Evolutionary conservation across 2,888 invertebrate species (phyloP), one percentile per base, ranked within the genome.

Genomic region (Ectropis crepuscularia): DNA sequence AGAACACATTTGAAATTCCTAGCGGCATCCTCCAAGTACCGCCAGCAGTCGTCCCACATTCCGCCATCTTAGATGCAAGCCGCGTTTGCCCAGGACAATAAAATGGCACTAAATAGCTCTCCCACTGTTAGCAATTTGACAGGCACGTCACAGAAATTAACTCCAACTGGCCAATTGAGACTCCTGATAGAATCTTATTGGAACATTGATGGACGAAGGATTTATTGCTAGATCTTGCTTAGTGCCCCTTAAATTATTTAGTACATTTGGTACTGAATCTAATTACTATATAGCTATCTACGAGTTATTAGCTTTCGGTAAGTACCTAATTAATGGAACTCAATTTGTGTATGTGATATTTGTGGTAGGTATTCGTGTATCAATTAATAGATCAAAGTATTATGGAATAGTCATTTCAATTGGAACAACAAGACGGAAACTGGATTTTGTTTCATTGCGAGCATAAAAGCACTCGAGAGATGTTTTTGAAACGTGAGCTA

Each of bases 11-110:
- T 43, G 53, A 53, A 53, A 63, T 51, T 51, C 51, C 10, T 6
- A 12, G 10, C 51, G 28, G 12, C 16, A 28, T 51, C 28, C 16
- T 39, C 9, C 39, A 12, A 38, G 16, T 7, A 12, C 41, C n/a
- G 39, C 50, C 69, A 64, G 61, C 65, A 70, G 63, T 66, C 49
- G 65, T 51, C 50, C 59, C 57, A 68, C 53, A 50, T 67, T 67
- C 36, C 55, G 47, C 49, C 46, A 71, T 76, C 74, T 67, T 58
- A 63, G 72, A 81, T 83, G 81, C 85, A 75, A 71, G 73, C 53
- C 74, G 77, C 84, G 80, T 82, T 76, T 78, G 69, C 75, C 76
- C 73, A 68, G 75, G 73, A 80, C 77, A 75, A 81, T 87, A 86
- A 87, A 86, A 86, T 70, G 68, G 74, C 80, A 75, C 78, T 79